Evolutionary conservation across 2,797 vertebrate genomes (phyloP), one percentile per base, ranked within the genome.

Genomic region (Dryobates pubescens): DNA sequence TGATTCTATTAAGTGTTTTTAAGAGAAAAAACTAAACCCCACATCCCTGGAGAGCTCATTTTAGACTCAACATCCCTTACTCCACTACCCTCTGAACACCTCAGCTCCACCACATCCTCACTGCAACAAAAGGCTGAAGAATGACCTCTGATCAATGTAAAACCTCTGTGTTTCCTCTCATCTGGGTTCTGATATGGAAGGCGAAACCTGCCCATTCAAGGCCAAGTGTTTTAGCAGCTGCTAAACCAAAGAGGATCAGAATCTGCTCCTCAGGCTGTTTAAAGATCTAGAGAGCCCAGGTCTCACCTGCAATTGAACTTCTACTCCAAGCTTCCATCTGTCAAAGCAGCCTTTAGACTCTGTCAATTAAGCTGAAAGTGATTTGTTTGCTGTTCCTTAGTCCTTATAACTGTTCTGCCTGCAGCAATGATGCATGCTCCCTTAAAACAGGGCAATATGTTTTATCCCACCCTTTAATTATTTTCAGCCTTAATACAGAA

Each of bases 181-280:
- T 34, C 34, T 80, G 51, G 51, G 27, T 69, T 56, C 72, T 49
- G 14, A 27, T 6, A 23, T 0, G 17, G 61, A 74, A 73, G 61
- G 27, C 34, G 30, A 61, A 80, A n/a, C 56, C 71, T 23, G 26
- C 36, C 47, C 79, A 85, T 57, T 89, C 73, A 76, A 30, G 79
- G 47, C 9, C n/a, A 43, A 65, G 76, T 8, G 47, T 94, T 82
- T 53, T 22, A 68, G 62, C 54, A 78, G 57, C 75, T 94, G 59
- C 61, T 70, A 36, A 95, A 91, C 53, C 75, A 83, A 87, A 78
- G 54, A 89, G 49, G 76, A 80, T 80, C 8, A 59, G 76, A 92
- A 38, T 75, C 82, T 64, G 77, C 57, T 72, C 38, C 72, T 70
- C 71, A 45, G 51, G 54, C 67, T 85, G 82, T 81, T 89, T 87